These are phyloP conservation scores for Phrynocephalus vlangalii DNA, from an alignment of 2,797 vertebrate species.

Conservation along the genomic window DNA sequence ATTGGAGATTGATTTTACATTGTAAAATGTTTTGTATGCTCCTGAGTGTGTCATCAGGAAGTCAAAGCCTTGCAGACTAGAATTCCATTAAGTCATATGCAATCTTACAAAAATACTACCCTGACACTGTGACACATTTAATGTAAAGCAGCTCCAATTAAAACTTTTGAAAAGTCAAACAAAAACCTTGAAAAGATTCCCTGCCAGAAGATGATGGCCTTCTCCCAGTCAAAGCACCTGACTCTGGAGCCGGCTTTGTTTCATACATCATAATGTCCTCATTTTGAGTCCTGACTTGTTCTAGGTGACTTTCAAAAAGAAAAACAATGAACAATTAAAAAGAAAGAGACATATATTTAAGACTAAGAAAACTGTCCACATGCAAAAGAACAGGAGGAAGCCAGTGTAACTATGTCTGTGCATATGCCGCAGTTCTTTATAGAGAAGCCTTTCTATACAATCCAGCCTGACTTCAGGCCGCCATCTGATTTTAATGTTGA, in stretches of 20 bases:
- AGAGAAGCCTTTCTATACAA: too few species aligned
- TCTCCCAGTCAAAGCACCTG: background rate
- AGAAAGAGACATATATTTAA: background rate
- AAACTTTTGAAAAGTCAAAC: slow-evolving; percentile 40
- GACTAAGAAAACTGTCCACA: background rate
- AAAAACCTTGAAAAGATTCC: slow-evolving; percentile 17
- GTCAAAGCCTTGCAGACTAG: background rate
- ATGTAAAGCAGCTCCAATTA: slow-evolving; percentile 33
- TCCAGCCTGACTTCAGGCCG: too few species aligned
- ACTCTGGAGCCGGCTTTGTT: slow-evolving; percentile 11
- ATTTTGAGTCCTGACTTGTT: slow-evolving; percentile 21
- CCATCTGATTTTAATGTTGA: too few species aligned
- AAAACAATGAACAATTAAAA: slow-evolving; percentile 3
- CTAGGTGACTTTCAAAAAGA: slow-evolving; percentile 23
- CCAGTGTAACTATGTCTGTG: too few species aligned
- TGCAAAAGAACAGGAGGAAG: background rate
- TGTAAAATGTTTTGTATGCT: slow-evolving; percentile 34
- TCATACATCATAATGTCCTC: slow-evolving; percentile 24
- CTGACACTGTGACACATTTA: background rate
- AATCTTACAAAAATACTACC: slow-evolving; percentile 5
- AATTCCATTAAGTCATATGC: slow-evolving; percentile 27
- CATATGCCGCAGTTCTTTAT: background rate
- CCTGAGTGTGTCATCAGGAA: slow-evolving; percentile 11
- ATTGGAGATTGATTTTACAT: slow-evolving; percentile 16
- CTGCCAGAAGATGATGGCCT: slow-evolving; percentile 29